Percentiles rank a stretch among this genome's conserved stretches.
phyloP scores from a whole-genome alignment of 2,113 vertebrate species.

The Dascyllus trimaculatus region DNA sequence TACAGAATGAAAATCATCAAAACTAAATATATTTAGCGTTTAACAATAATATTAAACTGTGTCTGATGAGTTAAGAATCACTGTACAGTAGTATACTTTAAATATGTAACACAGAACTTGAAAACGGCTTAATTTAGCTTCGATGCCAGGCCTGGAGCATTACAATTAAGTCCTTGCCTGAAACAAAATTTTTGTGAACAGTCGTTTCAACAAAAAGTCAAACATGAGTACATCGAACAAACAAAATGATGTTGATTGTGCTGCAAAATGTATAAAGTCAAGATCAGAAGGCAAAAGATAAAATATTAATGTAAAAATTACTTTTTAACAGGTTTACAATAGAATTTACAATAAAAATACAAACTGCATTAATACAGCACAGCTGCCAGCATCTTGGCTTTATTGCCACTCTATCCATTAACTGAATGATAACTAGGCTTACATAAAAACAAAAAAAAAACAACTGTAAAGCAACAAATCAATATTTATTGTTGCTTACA shows the following conservation, averaged over 20 bases:
- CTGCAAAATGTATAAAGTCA: slow-evolving; percentile 19
- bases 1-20: background rate
- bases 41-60: background rate
- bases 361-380: slow-evolving; percentile 24
- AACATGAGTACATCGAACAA: background rate
- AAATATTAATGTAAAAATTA: slow-evolving; percentile 29
- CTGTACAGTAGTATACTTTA: slow-evolving; percentile 8
- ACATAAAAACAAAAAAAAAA: slow-evolving; percentile 16
- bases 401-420: slow-evolving; percentile 22
- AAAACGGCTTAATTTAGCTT: slow-evolving; percentile 24
- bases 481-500: slow-evolving; percentile 12
- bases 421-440: slow-evolving; percentile 29
- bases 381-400: slow-evolving; percentile 25
- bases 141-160: background rate
- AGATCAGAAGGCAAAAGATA: background rate
- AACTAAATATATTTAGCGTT: slow-evolving; percentile 5
- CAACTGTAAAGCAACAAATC: background rate
- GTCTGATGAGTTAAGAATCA: background rate
- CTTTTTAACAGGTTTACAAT: slow-evolving; percentile 18
- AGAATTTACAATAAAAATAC: slow-evolving; percentile 37
- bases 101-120: slow-evolving; percentile 26
- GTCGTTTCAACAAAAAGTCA: background rate
- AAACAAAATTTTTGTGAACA: no score
- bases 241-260: slow-evolving; percentile 33
- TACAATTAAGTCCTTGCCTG: background rate